Percentiles rank a stretch among this genome's conserved stretches.
Evolutionary conservation across 2,888 invertebrate species (phyloP).

Genomic region (Himalopsyche kuldschensis): DNA sequence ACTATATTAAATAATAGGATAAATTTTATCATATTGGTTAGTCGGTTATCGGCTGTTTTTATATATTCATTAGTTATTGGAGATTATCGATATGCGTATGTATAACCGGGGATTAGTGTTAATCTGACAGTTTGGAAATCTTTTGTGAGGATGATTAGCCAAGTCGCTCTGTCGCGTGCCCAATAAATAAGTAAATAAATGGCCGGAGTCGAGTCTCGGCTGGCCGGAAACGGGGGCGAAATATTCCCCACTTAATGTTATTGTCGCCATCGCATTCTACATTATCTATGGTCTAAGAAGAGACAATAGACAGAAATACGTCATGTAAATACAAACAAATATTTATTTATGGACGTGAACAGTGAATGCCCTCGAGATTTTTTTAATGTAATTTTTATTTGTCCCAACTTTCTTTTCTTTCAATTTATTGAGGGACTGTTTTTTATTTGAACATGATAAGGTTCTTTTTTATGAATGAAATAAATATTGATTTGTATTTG

Average conservation of each 20-base stretch:
- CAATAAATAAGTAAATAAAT: not conserved
- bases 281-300: not conserved
- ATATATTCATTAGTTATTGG: too few relatives aligned
- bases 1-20: too few relatives aligned
- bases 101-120: not conserved
- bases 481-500: too few relatives aligned
- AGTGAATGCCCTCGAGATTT: not conserved
- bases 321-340: not conserved
- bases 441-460: too few relatives aligned
- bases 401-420: too few relatives aligned
- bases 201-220: not conserved
- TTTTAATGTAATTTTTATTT: too few relatives aligned
- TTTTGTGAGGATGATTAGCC: not conserved
- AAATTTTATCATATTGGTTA: too few relatives aligned
- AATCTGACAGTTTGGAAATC: not conserved
- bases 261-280: not conserved
- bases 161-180: not conserved
- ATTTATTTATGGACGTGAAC: not conserved
- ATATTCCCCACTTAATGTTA: not conserved
- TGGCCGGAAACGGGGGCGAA: constrained; percentile 1
- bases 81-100: too few relatives aligned
- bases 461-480: too few relatives aligned
- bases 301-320: not conserved
- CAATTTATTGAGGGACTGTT: too few relatives aligned
- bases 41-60: too few relatives aligned